These are phyloP conservation scores for Magallana angulata DNA, from an alignment of 1,140 invertebrate genomes.

Conservation along the genomic window DNA sequence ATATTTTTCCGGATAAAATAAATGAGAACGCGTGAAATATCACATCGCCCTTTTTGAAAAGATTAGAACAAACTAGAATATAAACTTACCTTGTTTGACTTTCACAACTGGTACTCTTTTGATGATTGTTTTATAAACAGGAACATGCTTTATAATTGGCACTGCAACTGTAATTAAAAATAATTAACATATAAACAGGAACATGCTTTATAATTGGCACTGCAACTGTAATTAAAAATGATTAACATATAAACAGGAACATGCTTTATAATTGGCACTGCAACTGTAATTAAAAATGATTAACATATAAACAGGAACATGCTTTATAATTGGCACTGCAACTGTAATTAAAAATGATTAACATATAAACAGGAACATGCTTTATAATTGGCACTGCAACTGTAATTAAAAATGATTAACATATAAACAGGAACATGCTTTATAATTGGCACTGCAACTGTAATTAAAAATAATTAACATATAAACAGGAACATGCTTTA, in stretches of 20 bases:
- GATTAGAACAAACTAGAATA: too few species aligned
- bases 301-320: too few species aligned
- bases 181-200: too few species aligned
- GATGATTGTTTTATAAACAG: slow-evolving; percentile 11
- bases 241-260: slow-evolving; percentile 5
- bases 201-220: too few species aligned
- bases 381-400: slow-evolving; percentile 22
- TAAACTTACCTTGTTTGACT: slow-evolving; percentile 14
- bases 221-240: not conserved
- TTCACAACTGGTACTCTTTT: slow-evolving; percentile 13
- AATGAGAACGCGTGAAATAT: too few species aligned
- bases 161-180: not conserved
- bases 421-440: slow-evolving; percentile 8
- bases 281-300: not conserved
- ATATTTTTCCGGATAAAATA: too few species aligned
- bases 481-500: not conserved
- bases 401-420: not conserved
- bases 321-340: too few species aligned
- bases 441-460: not conserved
- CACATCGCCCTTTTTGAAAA: too few species aligned
- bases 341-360: not conserved
- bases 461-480: not conserved
- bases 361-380: not conserved
- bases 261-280: slow-evolving; percentile 24
- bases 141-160: slow-evolving; percentile 22